Evolutionary conservation across 2,888 invertebrate species (phyloP).

Genomic region (Cephalotes varians): DNA sequence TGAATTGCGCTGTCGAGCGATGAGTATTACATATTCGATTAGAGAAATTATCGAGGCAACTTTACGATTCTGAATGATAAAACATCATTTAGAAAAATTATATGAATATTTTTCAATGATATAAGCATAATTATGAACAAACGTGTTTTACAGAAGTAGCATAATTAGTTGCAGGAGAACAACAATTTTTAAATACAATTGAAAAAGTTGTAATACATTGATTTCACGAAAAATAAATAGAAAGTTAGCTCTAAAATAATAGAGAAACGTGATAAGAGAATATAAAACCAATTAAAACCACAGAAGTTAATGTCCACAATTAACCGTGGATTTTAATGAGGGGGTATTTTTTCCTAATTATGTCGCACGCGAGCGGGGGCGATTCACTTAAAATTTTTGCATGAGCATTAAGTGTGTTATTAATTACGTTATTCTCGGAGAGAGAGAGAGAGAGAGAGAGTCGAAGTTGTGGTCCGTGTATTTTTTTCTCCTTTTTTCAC

Average conservation of each 20-base stretch:
- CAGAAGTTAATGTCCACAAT: not conserved
- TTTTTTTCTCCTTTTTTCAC: not conserved
- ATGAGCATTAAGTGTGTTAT: slow-evolving; percentile 45
- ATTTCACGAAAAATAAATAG: not conserved
- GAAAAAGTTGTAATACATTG: not conserved
- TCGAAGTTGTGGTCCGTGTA: not conserved
- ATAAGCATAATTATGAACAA: not conserved
- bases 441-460: not conserved
- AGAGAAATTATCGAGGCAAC: slow-evolving; percentile 37
- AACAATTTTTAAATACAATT: not conserved
- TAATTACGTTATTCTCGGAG: slow-evolving; percentile 32
- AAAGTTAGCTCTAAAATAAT: not conserved
- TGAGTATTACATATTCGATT: slow-evolving; percentile 2
- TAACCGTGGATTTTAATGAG: slow-evolving; percentile 3
- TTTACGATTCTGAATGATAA: not conserved
- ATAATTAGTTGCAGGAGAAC: not conserved
- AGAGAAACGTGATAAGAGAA: not conserved
- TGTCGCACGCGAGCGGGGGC: not conserved
- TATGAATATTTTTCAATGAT: not conserved
- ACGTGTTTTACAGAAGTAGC: not conserved
- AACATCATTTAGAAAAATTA: not conserved
- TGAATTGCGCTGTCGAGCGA: slow-evolving; percentile 21
- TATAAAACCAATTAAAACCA: not conserved
- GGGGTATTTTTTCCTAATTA: not conserved
- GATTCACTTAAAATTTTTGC: slow-evolving; percentile 49